Evolutionary conservation across 2,797 vertebrate species (phyloP).

Genomic region (Notolepis coatsorum): DNA sequence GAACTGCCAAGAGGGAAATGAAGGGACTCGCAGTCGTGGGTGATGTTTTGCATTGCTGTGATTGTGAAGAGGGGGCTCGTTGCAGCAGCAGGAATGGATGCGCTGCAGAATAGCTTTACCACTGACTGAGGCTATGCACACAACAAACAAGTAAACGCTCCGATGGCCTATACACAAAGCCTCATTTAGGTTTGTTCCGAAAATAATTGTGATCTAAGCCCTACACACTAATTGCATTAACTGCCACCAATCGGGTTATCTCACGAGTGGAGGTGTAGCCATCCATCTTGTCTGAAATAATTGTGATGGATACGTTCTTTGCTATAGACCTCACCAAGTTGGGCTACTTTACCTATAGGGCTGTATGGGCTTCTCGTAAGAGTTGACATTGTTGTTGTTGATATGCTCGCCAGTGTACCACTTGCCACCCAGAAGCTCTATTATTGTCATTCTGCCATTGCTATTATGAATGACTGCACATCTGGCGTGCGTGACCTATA

Average conservation of each 20-base stretch:
- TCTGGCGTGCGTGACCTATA: conserved; percentile 36
- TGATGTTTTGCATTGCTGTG: conserved; percentile 71
- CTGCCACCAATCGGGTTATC: conserved; percentile 57
- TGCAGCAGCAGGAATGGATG: conserved; percentile 77
- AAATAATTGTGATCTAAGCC: conserved; percentile 47
- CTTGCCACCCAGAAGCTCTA: conserved; percentile 17
- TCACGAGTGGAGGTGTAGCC: conserved; percentile 61
- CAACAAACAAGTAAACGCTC: conserved; percentile 40
- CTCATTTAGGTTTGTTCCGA: conserved; percentile 47
- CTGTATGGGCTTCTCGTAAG: neutral
- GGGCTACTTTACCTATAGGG: neutral
- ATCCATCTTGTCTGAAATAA: conserved; percentile 68
- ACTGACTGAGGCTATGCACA: conserved; percentile 49
- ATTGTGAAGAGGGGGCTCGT: conserved; percentile 65
- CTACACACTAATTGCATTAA: conserved; percentile 43
- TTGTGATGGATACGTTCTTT: conserved; percentile 13
- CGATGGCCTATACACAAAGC: conserved; percentile 43
- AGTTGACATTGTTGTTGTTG: conserved; percentile 26
- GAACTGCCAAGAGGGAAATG: too few relatives aligned
- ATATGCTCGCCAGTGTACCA: conserved; percentile 9
- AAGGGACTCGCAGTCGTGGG: conserved; percentile 38
- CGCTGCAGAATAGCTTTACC: conserved; percentile 76
- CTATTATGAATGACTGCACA: conserved; percentile 25
- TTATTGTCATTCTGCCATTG: conserved; percentile 3
- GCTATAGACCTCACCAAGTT: conserved; percentile 5